Conservation (phyloP, 2,113 vertebrate genomes). For the Panthera uncia region DNA sequence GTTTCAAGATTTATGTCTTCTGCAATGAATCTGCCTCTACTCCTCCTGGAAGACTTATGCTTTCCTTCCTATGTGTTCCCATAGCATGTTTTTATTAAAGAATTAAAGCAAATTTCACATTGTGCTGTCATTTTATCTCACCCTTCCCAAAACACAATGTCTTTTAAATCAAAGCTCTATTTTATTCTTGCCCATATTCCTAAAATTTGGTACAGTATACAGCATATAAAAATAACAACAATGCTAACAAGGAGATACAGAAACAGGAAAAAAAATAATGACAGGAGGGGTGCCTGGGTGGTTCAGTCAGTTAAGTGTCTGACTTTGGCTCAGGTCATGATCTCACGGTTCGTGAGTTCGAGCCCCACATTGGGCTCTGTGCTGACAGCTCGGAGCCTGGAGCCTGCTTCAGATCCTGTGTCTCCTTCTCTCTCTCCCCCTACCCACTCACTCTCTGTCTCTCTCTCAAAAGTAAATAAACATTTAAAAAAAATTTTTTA, state of each 20-base stretch:
- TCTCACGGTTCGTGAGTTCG: too few relatives aligned
- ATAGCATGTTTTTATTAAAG: background rate
- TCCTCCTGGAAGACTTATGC: background rate
- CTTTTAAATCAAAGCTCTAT: slow-evolving; percentile 15
- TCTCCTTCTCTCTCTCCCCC: too few relatives aligned
- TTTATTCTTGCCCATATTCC: background rate
- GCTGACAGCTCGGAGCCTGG: too few relatives aligned
- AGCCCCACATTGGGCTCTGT: too few relatives aligned
- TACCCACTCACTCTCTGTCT: too few relatives aligned
- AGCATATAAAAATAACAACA: background rate
- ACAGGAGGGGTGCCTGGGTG: too few relatives aligned
- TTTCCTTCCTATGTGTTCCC: background rate
- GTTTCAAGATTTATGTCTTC: background rate
- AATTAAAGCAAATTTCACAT: background rate
- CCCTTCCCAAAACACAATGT: background rate
- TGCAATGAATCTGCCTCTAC: background rate
- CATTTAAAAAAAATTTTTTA: too few relatives aligned
- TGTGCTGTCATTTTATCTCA: background rate
- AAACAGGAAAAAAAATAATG: background rate
- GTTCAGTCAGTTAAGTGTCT: too few relatives aligned
- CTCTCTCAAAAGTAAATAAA: too few relatives aligned
- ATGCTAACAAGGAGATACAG: background rate
- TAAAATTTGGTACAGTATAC: background rate
- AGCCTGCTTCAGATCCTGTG: too few relatives aligned
- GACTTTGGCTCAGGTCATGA: too few relatives aligned